phyloP scores from a whole-genome alignment of 1,140 invertebrate species.

The Drosophila malerkotliana region DNA sequence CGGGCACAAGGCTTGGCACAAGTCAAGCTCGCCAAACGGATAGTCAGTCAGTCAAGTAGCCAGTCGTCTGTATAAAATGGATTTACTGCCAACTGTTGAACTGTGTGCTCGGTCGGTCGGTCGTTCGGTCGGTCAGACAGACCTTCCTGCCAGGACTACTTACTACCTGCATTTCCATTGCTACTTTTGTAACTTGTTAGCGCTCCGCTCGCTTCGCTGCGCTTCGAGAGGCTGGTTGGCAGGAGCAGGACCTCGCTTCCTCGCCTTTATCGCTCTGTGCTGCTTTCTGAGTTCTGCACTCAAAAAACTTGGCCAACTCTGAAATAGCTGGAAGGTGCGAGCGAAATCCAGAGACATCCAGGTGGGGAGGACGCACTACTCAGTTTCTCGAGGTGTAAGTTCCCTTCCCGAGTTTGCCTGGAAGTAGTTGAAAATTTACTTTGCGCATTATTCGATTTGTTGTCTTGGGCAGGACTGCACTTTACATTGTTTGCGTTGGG shows the following conservation, averaged over 20 bases:
- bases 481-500: slow-evolving; percentile 77
- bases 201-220: slow-evolving; percentile 55
- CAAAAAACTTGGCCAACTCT: neutral
- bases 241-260: slow-evolving; percentile 3
- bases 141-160: slow-evolving; percentile 50
- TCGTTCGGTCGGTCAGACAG: neutral
- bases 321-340: neutral
- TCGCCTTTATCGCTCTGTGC: slow-evolving; percentile 56
- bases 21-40: slow-evolving; percentile 63
- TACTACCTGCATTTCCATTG: slow-evolving; percentile 82
- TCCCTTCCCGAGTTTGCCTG: slow-evolving; percentile 23
- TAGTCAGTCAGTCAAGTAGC: slow-evolving; percentile 52
- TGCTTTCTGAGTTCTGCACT: slow-evolving; percentile 26
- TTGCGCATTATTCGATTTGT: slow-evolving; percentile 82
- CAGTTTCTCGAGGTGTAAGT: neutral
- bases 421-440: slow-evolving; percentile 78
- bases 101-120: slow-evolving; percentile 45
- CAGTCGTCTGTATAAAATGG: slow-evolving; percentile 83
- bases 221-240: slow-evolving; percentile 29
- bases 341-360: too few species aligned
- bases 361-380: too few species aligned
- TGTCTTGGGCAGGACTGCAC: slow-evolving; percentile 77
- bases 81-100: slow-evolving; percentile 83
- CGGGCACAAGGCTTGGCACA: slow-evolving; percentile 56
- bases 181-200: slow-evolving; percentile 82